Base-by-base conservation (phyloP, 1,140 invertebrate genomes). In the Caerostris extrusa region DNA sequence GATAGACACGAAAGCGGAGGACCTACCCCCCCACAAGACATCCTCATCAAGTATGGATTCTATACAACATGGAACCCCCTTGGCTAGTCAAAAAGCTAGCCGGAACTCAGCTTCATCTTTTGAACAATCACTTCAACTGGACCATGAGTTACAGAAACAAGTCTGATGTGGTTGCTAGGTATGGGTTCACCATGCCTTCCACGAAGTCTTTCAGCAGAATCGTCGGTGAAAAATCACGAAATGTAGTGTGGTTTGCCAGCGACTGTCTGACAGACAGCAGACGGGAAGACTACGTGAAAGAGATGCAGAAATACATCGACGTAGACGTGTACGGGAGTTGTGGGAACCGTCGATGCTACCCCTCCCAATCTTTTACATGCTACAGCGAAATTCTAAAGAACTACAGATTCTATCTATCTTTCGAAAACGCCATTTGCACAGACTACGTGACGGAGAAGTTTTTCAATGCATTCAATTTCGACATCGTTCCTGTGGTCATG, bases 321-420 rank as follows among this genome's bases (percentile, higher is more conserved):
- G 96, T 98, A 6, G 97, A 98, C 95, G 96, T 97, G n/a, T 98
- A 97, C 94, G 98, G 98, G 17, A 94, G 93, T 0, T 98, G 98
- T 96, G 96, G 95, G 94, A 19, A 95, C 94, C 6, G 91, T 0
- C 91, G 86, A 77, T 94, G 94, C 56, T 64, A 89, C 67, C 95
- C 90, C 17, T 58, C 83, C 3, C 67, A 64, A 94, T 95, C 94
- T 88, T 83, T 91, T 4, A 87, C 83, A 55, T 95, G 94, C 77
- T 95, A 95, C 14, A 14, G 94, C 5, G 91, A 91, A 53, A 17
- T 96, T n/a, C 92, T 94, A 5, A 92, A 91, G 5, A 83, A 94
- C 3, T 96, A 96, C 94, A 95, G 95, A 90, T 96, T 96, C 93
- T 96, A 96, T 90, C 92, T 96, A 8, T 95, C 96, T 6, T 96